Base-by-base conservation (phyloP, 2,888 invertebrate species). In the Heteropelma amictum region DNA sequence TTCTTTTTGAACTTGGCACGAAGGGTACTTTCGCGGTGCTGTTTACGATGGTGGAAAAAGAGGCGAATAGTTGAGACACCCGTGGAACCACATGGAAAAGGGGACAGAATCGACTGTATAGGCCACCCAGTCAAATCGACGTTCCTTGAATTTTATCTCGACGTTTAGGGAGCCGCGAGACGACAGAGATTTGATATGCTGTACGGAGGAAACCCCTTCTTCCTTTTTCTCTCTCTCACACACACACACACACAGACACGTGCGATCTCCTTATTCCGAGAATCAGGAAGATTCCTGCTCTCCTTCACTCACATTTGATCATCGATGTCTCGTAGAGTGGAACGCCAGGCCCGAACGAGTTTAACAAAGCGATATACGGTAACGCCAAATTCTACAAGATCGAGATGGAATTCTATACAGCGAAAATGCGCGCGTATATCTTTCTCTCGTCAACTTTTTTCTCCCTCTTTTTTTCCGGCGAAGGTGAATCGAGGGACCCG, bases 71-170 rank as follows among this genome's bases (percentile, higher is more conserved):
- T n/a, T n/a, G n/a, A n/a, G n/a, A n/a, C n/a, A n/a, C n/a, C n/a
- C n/a, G n/a, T n/a, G n/a, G n/a, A n/a, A n/a, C n/a, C n/a, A n/a
- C n/a, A n/a, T n/a, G n/a, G n/a, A n/a, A n/a, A n/a, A n/a, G n/a
- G n/a, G n/a, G n/a, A n/a, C n/a, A n/a, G n/a, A n/a, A n/a, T n/a
- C n/a, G n/a, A n/a, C n/a, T n/a, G n/a, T n/a, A n/a, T n/a, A n/a
- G 71, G 77, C 75, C 75, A 77, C 72, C 75, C 77, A 69, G 75
- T 54, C 21, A 72, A 72, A 75, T 72, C 71, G 68, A 26, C 51
- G 68, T 72, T 72, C 72, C 72, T 71, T 60, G 68, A 74, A 74
- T 77, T 77, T 74, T 68, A 77, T 76, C 67, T 72, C 75, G 54
- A 72, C 65, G 65, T 75, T 72, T 61, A 75, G 72, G 72, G 51